phyloP scores from a whole-genome alignment of 2,888 invertebrate genomes.

The Ctena decussata region DNA sequence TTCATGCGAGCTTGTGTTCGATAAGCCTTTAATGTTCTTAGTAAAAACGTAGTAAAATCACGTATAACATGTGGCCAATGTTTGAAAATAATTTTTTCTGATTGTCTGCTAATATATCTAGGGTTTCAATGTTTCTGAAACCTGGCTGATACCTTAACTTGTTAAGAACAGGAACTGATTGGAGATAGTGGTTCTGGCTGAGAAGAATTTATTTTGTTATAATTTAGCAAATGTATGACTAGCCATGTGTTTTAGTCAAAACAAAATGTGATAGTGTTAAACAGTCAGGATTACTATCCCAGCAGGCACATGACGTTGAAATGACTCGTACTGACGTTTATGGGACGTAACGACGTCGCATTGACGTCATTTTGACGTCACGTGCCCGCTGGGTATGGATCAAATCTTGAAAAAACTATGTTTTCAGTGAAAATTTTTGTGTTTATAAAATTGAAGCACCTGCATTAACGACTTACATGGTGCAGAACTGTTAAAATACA shows the following conservation, averaged over 20 bases:
- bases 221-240: neutral
- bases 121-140: neutral
- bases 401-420: no score
- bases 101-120: neutral
- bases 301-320: no score
- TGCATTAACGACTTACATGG: no score
- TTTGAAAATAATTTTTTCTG: neutral
- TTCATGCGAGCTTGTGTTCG: neutral
- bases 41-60: neutral
- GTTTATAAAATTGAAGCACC: no score
- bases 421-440: no score
- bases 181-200: neutral
- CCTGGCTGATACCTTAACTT: neutral
- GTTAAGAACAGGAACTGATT: neutral
- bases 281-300: no score
- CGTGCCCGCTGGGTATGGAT: no score
- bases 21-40: neutral
- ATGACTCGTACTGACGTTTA: no score
- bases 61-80: neutral
- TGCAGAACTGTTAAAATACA: no score
- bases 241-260: neutral
- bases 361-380: no score
- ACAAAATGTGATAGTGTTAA: no score
- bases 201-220: neutral
- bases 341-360: no score